phyloP scores from a whole-genome alignment of 2,797 vertebrate genomes.

The Mormyrus hasselquistii region DNA sequence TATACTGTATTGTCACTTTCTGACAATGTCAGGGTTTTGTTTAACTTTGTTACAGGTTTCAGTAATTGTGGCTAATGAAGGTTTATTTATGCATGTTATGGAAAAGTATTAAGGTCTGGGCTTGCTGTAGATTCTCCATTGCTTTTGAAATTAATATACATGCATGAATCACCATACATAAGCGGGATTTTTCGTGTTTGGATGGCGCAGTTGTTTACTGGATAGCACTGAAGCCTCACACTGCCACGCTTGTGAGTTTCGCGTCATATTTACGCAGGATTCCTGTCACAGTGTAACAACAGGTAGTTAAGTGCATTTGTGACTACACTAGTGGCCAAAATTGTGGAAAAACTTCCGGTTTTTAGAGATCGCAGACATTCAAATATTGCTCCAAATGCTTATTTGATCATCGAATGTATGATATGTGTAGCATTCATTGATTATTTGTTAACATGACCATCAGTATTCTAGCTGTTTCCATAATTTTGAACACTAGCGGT shows the following conservation, averaged over 20 bases:
- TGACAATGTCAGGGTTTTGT: background rate
- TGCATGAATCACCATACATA: background rate
- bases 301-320: background rate
- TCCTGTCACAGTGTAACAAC: background rate
- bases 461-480: background rate
- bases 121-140: constrained; percentile 40
- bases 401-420: background rate
- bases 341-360: background rate
- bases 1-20: background rate
- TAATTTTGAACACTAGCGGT: background rate
- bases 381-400: background rate
- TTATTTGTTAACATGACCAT: background rate
- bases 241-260: background rate
- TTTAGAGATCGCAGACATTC: background rate
- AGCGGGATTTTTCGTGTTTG: background rate
- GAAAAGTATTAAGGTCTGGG: constrained; percentile 19
- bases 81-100: constrained; percentile 14
- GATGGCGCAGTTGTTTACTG: background rate
- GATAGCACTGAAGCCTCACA: background rate
- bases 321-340: background rate
- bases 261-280: background rate
- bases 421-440: background rate
- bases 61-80: constrained; percentile 2
- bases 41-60: background rate
- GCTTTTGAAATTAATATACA: background rate